Conservation (phyloP, 2,113 vertebrate genomes). For the Lathamus discolor region DNA sequence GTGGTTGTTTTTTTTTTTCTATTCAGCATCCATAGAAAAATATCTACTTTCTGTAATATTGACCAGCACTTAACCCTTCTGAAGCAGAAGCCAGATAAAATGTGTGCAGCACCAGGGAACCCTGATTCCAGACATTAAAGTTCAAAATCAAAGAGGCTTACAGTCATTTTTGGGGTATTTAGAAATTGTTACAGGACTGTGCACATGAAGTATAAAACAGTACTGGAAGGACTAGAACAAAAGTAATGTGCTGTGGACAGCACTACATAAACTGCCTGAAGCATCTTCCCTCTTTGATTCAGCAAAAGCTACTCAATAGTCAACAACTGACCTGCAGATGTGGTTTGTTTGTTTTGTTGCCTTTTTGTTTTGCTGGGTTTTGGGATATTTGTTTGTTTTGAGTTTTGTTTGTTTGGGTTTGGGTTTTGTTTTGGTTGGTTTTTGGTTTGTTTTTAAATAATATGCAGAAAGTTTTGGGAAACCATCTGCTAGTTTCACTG, state of each 20-base stretch:
- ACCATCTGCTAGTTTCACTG: neutral
- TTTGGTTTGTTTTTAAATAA: neutral
- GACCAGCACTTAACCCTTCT: slow-evolving; percentile 37
- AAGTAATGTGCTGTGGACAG: slow-evolving; percentile 12
- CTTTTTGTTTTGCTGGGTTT: neutral
- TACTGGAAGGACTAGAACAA: neutral
- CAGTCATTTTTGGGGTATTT: slow-evolving; percentile 24
- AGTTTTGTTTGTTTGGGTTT: neutral
- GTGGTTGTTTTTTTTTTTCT: neutral
- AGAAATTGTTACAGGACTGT: slow-evolving; percentile 38
- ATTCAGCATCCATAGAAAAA: slow-evolving; percentile 50
- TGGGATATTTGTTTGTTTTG: neutral
- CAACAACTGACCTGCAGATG: neutral
- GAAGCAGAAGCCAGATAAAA: slow-evolving; percentile 38
- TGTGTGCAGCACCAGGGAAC: slow-evolving; percentile 27
- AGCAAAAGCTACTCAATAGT: neutral
- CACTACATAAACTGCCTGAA: neutral
- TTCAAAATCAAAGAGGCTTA: neutral
- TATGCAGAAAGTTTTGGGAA: neutral
- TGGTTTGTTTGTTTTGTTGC: neutral
- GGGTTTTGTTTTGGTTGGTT: neutral
- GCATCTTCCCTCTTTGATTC: neutral
- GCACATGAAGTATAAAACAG: neutral
- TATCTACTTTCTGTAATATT: neutral
- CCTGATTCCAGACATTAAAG: slow-evolving; percentile 14